Percentiles rank a stretch among this genome's conserved stretches.
Conservation (phyloP, 1,140 invertebrate species). For the Spodoptera frugiperda region DNA sequence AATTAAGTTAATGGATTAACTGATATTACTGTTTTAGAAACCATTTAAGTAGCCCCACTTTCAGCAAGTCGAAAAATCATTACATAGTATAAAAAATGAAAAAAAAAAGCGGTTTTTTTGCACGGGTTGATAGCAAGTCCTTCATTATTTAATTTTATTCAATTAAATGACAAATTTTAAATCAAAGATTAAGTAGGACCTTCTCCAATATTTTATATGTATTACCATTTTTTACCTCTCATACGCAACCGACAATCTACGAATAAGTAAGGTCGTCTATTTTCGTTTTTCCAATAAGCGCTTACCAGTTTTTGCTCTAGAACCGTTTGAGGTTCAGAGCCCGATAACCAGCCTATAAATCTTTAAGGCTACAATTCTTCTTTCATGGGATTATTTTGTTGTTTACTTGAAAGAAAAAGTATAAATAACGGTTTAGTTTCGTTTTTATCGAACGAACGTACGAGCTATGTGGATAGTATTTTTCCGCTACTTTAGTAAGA, state of each 20-base stretch:
- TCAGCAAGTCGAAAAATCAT: too few species aligned
- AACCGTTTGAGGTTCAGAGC: constrained; percentile 3
- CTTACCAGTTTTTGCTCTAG: constrained; percentile 6
- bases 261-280: constrained; percentile 18
- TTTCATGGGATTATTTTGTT: neutral
- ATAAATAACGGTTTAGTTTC: neutral
- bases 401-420: constrained; percentile 1
- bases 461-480: too few species aligned
- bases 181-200: too few species aligned
- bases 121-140: too few species aligned
- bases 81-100: too few species aligned
- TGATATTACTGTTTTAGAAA: too few species aligned
- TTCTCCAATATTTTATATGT: too few species aligned
- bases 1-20: neutral
- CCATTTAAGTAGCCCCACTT: too few species aligned
- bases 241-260: neutral
- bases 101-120: too few species aligned
- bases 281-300: constrained; percentile 34
- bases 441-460: too few species aligned
- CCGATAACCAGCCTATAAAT: constrained; percentile 24
- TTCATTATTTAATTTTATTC: too few species aligned
- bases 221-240: neutral
- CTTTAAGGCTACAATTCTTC: constrained; percentile 21
- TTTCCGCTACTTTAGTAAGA: too few species aligned
- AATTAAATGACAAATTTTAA: neutral